Percentiles rank a stretch among this genome's conserved stretches.
Evolutionary conservation across 2,888 invertebrate species (phyloP).

Genomic region (Smittia sp.): DNA sequence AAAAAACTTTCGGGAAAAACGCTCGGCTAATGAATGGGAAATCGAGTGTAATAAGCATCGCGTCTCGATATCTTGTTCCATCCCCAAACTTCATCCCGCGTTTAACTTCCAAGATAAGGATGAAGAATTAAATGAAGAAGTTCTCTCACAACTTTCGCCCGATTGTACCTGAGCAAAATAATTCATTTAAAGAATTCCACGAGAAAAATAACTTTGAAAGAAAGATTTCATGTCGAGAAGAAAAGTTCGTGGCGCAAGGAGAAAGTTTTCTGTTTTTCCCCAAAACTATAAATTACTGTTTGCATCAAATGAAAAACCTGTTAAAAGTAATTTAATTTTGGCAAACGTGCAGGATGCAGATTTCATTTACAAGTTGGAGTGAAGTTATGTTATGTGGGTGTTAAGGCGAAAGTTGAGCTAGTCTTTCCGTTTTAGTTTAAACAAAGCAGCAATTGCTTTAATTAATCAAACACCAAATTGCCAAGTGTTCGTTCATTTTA

Average conservation of each 20-base stretch:
- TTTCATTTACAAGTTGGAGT: no score
- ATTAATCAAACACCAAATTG: no score
- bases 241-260: background rate
- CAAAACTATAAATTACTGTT: conserved; percentile 13
- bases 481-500: no score
- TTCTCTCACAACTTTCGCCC: background rate
- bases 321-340: conserved; percentile 28
- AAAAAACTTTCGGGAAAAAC: background rate
- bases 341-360: background rate
- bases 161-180: background rate
- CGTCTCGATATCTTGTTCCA: background rate
- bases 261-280: background rate
- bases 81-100: background rate
- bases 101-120: background rate
- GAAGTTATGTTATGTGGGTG: no score
- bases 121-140: background rate
- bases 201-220: background rate
- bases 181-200: background rate
- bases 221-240: background rate
- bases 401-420: no score
- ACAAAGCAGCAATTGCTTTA: no score
- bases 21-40: background rate
- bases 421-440: no score
- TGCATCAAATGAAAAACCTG: conserved; percentile 16
- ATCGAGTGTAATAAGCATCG: conserved; percentile 27